These are phyloP conservation scores for Lanius ludovicianus DNA, from an alignment of 2,113 vertebrate species.

Conservation along the genomic window DNA sequence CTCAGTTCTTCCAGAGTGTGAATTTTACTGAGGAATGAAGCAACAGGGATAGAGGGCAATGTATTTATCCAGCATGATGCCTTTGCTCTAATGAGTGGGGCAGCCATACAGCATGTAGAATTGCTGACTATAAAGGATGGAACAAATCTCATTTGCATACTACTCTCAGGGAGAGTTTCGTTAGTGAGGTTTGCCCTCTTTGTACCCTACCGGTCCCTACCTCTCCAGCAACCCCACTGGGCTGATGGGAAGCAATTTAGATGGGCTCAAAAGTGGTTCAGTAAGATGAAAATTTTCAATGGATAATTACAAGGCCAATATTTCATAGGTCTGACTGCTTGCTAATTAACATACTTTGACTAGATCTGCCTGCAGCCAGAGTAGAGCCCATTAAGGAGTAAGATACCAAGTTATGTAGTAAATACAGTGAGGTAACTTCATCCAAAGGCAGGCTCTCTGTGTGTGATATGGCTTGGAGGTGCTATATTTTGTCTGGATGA, in stretches of 20 bases:
- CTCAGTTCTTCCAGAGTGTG: neutral
- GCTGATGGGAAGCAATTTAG: slow-evolving; percentile 10
- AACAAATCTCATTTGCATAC: slow-evolving; percentile 6
- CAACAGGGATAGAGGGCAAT: neutral
- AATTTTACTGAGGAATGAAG: neutral
- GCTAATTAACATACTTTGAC: slow-evolving; percentile 9
- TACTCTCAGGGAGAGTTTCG: neutral
- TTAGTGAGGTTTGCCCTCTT: neutral
- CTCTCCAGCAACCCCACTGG: neutral
- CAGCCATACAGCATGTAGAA: neutral
- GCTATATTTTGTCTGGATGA: neutral
- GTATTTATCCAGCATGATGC: neutral
- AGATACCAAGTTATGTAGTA: neutral
- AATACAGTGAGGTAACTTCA: neutral
- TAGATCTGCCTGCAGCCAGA: neutral
- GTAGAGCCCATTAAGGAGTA: neutral
- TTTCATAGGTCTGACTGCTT: slow-evolving; percentile 17
- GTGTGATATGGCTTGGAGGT: neutral
- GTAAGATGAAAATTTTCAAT: neutral
- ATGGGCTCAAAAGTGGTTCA: neutral
- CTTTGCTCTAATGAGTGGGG: neutral
- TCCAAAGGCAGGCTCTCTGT: neutral
- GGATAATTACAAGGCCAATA: neutral
- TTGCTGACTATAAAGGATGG: neutral
- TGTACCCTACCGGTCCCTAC: neutral